A percentile compares a stretch with the other conserved stretches of the same genome.
Evolutionary conservation across 2,113 vertebrate species (phyloP).

Genomic region (Chaenogobius annularis): DNA sequence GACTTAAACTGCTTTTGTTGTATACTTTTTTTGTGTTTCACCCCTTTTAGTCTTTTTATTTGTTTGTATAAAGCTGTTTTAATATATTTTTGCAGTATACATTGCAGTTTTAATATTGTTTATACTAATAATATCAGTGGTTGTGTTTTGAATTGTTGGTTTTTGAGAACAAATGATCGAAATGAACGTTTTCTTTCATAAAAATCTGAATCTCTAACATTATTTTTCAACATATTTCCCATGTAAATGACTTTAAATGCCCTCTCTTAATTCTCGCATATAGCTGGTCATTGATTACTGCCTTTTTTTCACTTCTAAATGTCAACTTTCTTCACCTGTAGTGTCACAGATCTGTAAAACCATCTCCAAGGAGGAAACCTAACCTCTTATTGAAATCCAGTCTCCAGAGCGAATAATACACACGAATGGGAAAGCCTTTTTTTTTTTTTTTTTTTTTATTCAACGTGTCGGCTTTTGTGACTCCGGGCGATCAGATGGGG

Average conservation of each 20-base stretch:
- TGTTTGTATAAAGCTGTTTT: background rate
- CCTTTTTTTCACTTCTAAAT: background rate
- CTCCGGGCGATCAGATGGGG: slow-evolving; percentile 9
- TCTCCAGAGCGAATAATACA: slow-evolving; percentile 15
- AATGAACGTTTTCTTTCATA: background rate
- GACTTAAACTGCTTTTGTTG: too few relatives aligned
- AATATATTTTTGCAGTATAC: background rate
- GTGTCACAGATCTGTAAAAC: slow-evolving; percentile 17
- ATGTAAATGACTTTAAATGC: background rate
- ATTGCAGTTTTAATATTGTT: background rate
- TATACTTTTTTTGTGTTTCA: background rate
- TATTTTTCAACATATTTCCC: background rate
- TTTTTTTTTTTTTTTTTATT: slow-evolving; percentile 5
- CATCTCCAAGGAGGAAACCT: background rate
- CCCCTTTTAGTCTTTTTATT: too few relatives aligned
- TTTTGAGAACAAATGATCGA: background rate
- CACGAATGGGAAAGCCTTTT: background rate
- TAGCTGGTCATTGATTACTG: background rate
- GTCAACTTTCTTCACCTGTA: background rate
- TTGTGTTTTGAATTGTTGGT: too few relatives aligned
- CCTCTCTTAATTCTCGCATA: too few relatives aligned
- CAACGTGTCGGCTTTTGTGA: slow-evolving; percentile 11
- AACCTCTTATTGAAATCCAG: slow-evolving; percentile 13
- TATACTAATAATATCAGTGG: too few relatives aligned
- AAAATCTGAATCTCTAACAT: background rate